phyloP scores from a whole-genome alignment of 2,113 vertebrate species.

The Channa argus region DNA sequence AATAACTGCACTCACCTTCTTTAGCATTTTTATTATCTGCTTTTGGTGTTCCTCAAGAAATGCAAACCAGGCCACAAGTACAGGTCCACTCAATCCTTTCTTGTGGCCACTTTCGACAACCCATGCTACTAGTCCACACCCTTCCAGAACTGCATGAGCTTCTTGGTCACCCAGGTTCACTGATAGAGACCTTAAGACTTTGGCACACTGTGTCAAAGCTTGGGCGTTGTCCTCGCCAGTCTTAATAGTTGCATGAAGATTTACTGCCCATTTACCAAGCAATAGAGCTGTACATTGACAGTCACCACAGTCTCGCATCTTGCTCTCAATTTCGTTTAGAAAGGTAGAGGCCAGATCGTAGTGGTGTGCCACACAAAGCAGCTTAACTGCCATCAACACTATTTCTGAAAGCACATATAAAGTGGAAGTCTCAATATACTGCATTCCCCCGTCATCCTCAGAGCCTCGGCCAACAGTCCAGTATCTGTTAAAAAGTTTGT shows the following conservation, averaged over 20 bases:
- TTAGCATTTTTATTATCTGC: constrained; percentile 67
- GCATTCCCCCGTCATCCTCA: neutral
- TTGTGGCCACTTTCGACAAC: constrained; percentile 71
- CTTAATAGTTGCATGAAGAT: constrained; percentile 64
- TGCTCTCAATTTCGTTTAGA: constrained; percentile 40
- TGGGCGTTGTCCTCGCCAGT: neutral
- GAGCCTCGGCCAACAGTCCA: neutral
- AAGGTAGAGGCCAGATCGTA: constrained; percentile 65
- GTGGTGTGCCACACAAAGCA: constrained; percentile 81
- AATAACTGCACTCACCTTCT: constrained; percentile 68
- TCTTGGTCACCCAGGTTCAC: constrained; percentile 41
- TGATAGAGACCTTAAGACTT: constrained; percentile 69
- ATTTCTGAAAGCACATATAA: constrained; percentile 81
- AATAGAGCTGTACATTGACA: constrained; percentile 37
- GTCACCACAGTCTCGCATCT: constrained; percentile 21
- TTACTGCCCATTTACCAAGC: constrained; percentile 73
- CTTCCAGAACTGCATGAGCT: constrained; percentile 81
- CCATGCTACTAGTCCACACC: constrained; percentile 82
- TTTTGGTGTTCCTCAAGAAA: constrained; percentile 84
- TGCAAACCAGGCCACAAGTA: constrained; percentile 79
- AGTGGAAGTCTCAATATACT: neutral
- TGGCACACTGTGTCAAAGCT: constrained; percentile 75
- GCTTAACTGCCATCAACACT: constrained; percentile 76
- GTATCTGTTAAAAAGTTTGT: constrained; percentile 37
- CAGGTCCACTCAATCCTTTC: constrained; percentile 51